Evolutionary conservation across 37 sponge, comb jelly and placozoan genomes (phyloP).

Genomic region (Mnemiopsis leidyi): DNA sequence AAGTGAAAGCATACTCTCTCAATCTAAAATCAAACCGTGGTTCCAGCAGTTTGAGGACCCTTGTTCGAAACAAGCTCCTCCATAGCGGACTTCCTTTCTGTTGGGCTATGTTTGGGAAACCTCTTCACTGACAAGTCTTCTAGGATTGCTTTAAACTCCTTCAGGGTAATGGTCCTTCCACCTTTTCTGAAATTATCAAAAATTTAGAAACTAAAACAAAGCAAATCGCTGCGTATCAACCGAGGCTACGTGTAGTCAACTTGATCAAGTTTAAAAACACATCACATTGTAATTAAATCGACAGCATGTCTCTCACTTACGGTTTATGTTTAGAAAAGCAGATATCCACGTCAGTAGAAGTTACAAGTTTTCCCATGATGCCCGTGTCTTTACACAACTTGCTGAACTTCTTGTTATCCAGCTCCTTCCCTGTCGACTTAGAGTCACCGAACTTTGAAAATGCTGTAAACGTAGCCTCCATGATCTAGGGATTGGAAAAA

Average conservation of each 20-base stretch:
- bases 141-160: conserved; percentile 74
- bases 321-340: conserved; percentile 74
- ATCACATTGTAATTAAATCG: too few relatives aligned
- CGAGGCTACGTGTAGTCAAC: too few relatives aligned
- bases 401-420: conserved; percentile 74
- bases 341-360: conserved; percentile 88
- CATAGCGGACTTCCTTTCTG: conserved; percentile 57
- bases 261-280: too few relatives aligned
- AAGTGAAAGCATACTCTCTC: too few relatives aligned
- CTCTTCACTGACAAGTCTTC: conserved; percentile 73
- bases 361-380: conserved; percentile 76
- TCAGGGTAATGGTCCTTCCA: conserved; percentile 78
- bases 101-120: conserved; percentile 69
- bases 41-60: conserved; percentile 69
- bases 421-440: background rate
- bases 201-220: too few relatives aligned
- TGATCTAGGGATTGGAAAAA: background rate
- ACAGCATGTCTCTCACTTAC: too few relatives aligned
- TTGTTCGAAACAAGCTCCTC: conserved; percentile 40
- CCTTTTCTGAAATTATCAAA: conserved; percentile 74
- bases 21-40: conserved; percentile 70
- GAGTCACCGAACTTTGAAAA: conserved; percentile 26
- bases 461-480: background rate
- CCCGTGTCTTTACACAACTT: conserved; percentile 77
- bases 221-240: too few relatives aligned